Evolutionary conservation across 2,888 invertebrate genomes (phyloP), one percentile per base, ranked within the genome.

Genomic region (Lycocerus yunnanus): DNA sequence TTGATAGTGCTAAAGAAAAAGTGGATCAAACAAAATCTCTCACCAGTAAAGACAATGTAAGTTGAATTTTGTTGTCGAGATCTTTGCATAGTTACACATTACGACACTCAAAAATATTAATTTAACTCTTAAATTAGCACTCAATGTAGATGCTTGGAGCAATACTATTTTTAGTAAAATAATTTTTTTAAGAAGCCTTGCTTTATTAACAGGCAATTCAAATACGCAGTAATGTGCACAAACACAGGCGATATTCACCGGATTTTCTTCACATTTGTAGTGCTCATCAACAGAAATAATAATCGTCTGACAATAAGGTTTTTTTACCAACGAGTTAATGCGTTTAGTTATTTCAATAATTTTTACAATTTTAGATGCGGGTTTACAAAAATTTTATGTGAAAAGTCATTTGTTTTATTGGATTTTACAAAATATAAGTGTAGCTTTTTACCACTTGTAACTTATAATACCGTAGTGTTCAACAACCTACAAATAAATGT

Each of bases 401-500:
- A 43, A 43, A n/a, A n/a, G 43, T 43, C 43, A 43, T 43, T 43
- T 8, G 43, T 43, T 43, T 43, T 43, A 43, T 63, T 63, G 61
- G 61, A 63, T 63, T 18, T 63, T 63, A 14, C 61, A 18, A 63
- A 63, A 15, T 15, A 63, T 63, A 15, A 43, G 43, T n/a, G 43
- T n/a, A 43, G 43, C 6, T 43, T 43, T 43, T 43, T 43, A n/a
- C 6, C 43, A 43, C 43, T 43, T 43, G n/a, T 43, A n/a, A 43
- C 43, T 43, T 43, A 8, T 43, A 43, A 43, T 43, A 63, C 18
- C 61, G 16, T 63, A 63, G 61, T 63, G 18, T 63, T 63, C 61
- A 63, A 63, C 61, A 18, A 63, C 61, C 61, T 63, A 63, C 61
- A 63, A 63, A 63, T 63, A n/a, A 63, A 63, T 63, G 61, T 63